Base-by-base conservation (phyloP, 2,888 invertebrate genomes). In the Pimpla rufipes region DNA sequence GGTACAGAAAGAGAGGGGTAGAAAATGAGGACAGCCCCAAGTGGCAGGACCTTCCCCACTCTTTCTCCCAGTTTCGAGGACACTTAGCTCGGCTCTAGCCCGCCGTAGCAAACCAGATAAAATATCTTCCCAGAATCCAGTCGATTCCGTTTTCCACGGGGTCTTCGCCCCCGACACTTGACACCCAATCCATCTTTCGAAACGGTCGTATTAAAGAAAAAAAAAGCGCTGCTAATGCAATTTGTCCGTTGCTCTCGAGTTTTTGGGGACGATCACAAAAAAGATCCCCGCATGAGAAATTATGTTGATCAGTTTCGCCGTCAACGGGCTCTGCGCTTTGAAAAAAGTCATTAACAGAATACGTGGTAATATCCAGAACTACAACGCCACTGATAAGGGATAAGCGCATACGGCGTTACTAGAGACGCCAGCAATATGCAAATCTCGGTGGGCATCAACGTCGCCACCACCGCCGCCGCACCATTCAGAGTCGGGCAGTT, bases 371-470 rank as follows among this genome's bases (percentile, higher is more conserved):
- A 62, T 62, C 62, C 37, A 16, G 16, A 62, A 62, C 37, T 62
- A 62, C 62, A 37, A 62, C 37, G 40, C 37, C 8, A 62, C 62
- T 62, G 62, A 62, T 62, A 40, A 62, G 37, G 18, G 18, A 62
- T 62, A 37, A 62, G 18, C 62, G 40, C 62, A 62, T 62, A 62
- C 18, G 37, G 37, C 18, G 57, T 59, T 42, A 16, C 71, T 35
- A 50, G 62, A 59, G 62, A 75, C 55, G 64, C 75, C 47, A 50
- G 88, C 89, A 89, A 90, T 90, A 91, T 91, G 90, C 91, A 90
- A 91, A 91, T 90, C 84, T 85, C 80, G 79, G 71, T 79, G 84
- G 86, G 85, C 79, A 81, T 82, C 85, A 80, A 81, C 88, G 70
- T 52, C 59, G 70, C 80, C 79, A 80, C 80, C 37, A 66, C 68